Base-by-base conservation (phyloP, 2,888 invertebrate genomes). In the Exephanes ischioxanthus region DNA sequence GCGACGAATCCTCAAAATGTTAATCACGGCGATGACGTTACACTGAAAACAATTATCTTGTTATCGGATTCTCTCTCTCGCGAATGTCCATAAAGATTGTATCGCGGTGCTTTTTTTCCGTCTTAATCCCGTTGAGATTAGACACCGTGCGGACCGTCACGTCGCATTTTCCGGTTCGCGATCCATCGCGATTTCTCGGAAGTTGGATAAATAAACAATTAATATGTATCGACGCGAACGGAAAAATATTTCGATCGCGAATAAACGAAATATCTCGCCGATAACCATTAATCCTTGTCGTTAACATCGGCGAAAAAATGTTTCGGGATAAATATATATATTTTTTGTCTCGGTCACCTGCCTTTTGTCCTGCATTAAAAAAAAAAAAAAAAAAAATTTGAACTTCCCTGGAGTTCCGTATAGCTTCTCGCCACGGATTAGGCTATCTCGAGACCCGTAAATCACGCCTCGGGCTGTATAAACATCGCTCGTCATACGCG, bases 381-480 rank as follows among this genome's bases (percentile, higher is more conserved):
- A 63, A 63, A 63, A 33, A 7, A 16, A 30, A 30, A 33, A 63
- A 2, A 61, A 0, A 33, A 16, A 63, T n/a, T 2, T 63, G 7
- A 63, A 63, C 61, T n/a, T 33, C 33, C 30, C 30, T 7, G 61
- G 2, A 30, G 61, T 63, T 33, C 6, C 33, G 53, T 7, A 16
- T 58, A 26, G 61, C 30, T 63, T 33, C 73, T 68, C 68, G 73
- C 67, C 79, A 86, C 79, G 90, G 91, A 91, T 92, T 89, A 90
- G 89, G 88, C 86, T 92, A 91, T 91, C 91, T 89, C 85, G 37
- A 84, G 73, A 87, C 85, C 86, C 89, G 89, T 90, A 92, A 92
- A 91, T 92, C 92, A 91, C 91, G 88, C 87, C 89, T 73, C 86
- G 88, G 76, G 84, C 86, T 87, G 84, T 87, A 73, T 88, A 91